These are phyloP conservation scores for Rhinolophus ferrumequinum DNA, from an alignment of 2,113 vertebrate species.

Conservation along the genomic window DNA sequence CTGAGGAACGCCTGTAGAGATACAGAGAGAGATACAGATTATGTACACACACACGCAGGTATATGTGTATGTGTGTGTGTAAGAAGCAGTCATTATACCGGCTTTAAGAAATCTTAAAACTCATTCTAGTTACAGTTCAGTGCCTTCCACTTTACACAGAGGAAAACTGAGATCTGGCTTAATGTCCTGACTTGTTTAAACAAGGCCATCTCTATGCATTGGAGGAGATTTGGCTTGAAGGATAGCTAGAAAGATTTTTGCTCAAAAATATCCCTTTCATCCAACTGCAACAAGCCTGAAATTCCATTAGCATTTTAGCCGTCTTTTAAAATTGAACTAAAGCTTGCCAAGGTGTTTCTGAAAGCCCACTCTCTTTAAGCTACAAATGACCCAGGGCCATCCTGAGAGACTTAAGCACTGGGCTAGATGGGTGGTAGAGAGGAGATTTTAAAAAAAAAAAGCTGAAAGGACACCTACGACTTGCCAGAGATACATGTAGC, in stretches of 20 bases:
- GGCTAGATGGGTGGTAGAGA: background rate
- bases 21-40: too few relatives aligned
- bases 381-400: background rate
- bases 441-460: background rate
- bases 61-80: too few relatives aligned
- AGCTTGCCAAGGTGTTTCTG: background rate
- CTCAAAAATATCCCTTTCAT: slow-evolving; percentile 21
- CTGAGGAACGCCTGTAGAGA: too few relatives aligned
- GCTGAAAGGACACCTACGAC: background rate
- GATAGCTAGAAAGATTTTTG: background rate
- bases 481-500: background rate
- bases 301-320: background rate
- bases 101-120: background rate
- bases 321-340: background rate
- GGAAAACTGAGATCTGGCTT: background rate
- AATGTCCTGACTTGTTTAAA: background rate
- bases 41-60: background rate
- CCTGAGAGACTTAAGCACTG: background rate
- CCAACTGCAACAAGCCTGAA: background rate
- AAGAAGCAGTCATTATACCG: background rate
- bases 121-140: background rate
- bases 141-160: background rate
- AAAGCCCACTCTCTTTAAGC: slow-evolving; percentile 30
- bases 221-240: background rate
- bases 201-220: background rate